These are phyloP conservation scores for Buathra laborator DNA, from an alignment of 2,888 invertebrate genomes.

Conservation along the genomic window DNA sequence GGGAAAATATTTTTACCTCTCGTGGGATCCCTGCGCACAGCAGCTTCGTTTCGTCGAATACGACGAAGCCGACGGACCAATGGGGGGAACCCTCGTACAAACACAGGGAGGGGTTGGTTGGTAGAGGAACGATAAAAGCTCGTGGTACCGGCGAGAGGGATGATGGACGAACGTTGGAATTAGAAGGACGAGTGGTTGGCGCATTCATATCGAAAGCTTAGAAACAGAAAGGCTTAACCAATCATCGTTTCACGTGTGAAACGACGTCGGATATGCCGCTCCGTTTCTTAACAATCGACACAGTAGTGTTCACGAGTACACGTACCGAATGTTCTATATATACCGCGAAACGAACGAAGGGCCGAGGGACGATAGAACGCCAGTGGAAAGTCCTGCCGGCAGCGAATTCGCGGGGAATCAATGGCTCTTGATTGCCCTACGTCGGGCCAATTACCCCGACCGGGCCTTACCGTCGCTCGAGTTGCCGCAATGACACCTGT, in stretches of 20 bases:
- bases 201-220: conserved; percentile 5
- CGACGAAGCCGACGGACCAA: conserved; percentile 14
- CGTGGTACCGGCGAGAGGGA: conserved; percentile 55
- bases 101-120: conserved; percentile 43
- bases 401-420: conserved; percentile 76
- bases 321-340: neutral
- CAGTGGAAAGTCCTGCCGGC: conserved; percentile 52
- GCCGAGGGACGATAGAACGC: conserved; percentile 46
- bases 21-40: neutral
- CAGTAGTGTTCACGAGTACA: conserved; percentile 7
- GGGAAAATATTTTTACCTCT: conserved; percentile 62
- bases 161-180: conserved; percentile 61
- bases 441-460: conserved; percentile 73
- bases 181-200: conserved; percentile 50
- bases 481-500: conserved; percentile 77
- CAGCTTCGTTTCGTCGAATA: conserved; percentile 15
- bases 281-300: neutral
- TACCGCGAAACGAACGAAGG: conserved; percentile 9
- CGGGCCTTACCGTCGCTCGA: conserved; percentile 55
- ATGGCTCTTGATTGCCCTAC: conserved; percentile 79
- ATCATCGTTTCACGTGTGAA: neutral
- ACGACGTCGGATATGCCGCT: neutral
- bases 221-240: neutral
- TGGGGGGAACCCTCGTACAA: conserved; percentile 36
- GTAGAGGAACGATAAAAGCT: conserved; percentile 67